Conservation (phyloP, 2,113 vertebrate species). For the Procapra przewalskii region DNA sequence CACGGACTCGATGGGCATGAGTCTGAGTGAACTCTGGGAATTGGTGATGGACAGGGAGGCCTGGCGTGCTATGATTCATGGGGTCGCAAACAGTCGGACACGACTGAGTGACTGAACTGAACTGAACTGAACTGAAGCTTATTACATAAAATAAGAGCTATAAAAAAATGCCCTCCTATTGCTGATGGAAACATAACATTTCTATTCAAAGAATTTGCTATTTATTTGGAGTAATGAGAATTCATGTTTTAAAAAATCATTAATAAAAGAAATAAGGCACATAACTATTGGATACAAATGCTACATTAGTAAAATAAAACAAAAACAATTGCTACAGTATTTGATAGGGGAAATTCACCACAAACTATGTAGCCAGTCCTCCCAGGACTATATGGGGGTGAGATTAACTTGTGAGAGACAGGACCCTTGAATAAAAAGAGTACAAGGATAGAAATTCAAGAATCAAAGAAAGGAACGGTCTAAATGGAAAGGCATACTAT, state of each 20-base stretch:
- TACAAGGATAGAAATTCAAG: background rate
- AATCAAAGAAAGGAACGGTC: background rate
- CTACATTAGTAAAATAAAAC: background rate
- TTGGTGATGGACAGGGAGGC: no score
- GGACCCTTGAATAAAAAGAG: background rate
- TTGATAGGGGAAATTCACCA: background rate
- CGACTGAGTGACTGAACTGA: no score
- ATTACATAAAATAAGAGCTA: background rate
- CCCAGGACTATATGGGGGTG: rapidly evolving
- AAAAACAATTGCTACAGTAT: background rate
- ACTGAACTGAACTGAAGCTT: no score
- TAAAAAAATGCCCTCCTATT: background rate
- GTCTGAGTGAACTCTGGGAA: no score
- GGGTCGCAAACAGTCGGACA: no score
- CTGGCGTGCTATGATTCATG: no score
- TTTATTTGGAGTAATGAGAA: background rate
- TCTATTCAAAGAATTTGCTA: background rate
- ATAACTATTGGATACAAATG: background rate
- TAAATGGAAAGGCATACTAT: background rate
- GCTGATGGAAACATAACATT: background rate
- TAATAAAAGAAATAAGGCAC: background rate
- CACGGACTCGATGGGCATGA: no score
- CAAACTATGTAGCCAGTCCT: background rate
- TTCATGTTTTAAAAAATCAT: background rate
- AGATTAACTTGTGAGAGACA: background rate